phyloP scores from a whole-genome alignment of 37 sponge, comb jelly and placozoan genomes.

The Amphimedon queenslandica region DNA sequence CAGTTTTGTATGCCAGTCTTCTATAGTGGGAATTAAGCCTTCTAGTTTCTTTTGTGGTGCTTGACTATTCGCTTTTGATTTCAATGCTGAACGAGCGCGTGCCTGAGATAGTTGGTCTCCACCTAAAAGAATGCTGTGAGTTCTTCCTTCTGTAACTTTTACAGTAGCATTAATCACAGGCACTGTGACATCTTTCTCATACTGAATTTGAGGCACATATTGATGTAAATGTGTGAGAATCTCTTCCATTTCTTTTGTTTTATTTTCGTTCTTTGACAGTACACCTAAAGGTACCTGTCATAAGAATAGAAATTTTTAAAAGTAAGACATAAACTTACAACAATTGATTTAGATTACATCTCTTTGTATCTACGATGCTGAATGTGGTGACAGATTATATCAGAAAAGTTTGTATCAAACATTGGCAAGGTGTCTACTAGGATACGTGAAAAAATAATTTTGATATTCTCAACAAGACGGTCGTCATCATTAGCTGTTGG shows the following conservation, averaged over 20 bases:
- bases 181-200: neutral
- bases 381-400: neutral
- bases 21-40: conserved; percentile 22
- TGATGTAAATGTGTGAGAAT: neutral
- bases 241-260: neutral
- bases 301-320: neutral
- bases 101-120: conserved; percentile 23
- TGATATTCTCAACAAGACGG: conserved; percentile 1
- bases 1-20: conserved; percentile 27
- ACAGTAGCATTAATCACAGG: neutral
- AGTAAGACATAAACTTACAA: conserved; percentile 7
- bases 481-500: conserved; percentile 8
- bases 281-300: conserved; percentile 9
- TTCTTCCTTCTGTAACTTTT: neutral
- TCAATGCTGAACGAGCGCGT: conserved; percentile 10
- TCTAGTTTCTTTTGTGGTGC: conserved; percentile 13
- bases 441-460: conserved; percentile 1
- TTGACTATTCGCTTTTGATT: neutral
- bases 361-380: neutral
- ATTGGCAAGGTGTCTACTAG: neutral
- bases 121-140: neutral
- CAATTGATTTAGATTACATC: conserved; percentile 9
- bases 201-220: conserved; percentile 9
- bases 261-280: neutral
- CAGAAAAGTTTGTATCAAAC: neutral